Conservation (phyloP, 2,888 invertebrate genomes). For the Lissocephala sabroskyi region DNA sequence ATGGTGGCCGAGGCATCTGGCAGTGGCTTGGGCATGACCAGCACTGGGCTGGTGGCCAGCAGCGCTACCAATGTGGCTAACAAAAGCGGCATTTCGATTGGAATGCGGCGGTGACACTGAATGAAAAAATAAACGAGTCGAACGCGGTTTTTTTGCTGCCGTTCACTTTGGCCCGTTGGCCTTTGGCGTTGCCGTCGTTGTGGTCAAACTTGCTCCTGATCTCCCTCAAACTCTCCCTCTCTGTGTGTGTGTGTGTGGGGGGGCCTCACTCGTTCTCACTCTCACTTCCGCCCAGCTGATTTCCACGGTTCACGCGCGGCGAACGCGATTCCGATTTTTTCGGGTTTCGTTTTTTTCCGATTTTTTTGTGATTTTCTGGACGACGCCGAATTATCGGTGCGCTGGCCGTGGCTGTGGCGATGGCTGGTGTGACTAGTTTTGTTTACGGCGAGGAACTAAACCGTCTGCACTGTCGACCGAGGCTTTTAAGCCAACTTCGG, state of each 20-base stretch:
- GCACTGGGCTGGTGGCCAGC: background rate
- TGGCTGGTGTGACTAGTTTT: slow-evolving; percentile 58
- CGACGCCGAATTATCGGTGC: too few species aligned
- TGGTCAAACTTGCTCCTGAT: slow-evolving; percentile 1
- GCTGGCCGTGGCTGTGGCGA: slow-evolving; percentile 30
- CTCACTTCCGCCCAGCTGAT: background rate
- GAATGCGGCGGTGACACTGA: slow-evolving; percentile 43
- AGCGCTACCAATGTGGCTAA: background rate
- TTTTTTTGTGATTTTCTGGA: too few species aligned
- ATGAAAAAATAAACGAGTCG: slow-evolving; percentile 30
- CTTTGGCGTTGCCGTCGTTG: slow-evolving; percentile 15
- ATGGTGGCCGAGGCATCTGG: too few species aligned
- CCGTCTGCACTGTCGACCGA: slow-evolving; percentile 55
- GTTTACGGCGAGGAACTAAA: slow-evolving; percentile 70
- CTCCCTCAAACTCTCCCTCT: background rate
- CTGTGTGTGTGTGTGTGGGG: too few species aligned
- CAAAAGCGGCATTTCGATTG: slow-evolving; percentile 4
- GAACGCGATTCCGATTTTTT: too few species aligned
- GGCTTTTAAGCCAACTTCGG: slow-evolving; percentile 47
- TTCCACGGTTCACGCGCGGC: background rate
- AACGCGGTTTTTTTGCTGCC: slow-evolving; percentile 21
- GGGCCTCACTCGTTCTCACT: background rate
- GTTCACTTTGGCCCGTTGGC: slow-evolving; percentile 51
- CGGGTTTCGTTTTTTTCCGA: too few species aligned
- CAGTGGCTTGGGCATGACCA: too few species aligned